Evolutionary conservation across 2,113 vertebrate species (phyloP).

Genomic region (Tetrao urogallus): DNA sequence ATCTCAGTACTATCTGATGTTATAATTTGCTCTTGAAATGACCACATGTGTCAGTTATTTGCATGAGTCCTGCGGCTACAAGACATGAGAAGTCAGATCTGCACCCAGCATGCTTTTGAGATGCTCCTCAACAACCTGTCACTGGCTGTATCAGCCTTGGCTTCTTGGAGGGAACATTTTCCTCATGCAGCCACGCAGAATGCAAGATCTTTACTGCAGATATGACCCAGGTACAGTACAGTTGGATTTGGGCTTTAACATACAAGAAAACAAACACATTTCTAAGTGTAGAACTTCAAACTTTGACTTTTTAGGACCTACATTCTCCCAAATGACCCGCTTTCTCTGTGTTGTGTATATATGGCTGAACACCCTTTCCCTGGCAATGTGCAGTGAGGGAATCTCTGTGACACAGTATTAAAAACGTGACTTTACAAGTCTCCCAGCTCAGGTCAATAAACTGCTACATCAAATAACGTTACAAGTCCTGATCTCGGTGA

Average conservation of each 20-base stretch:
- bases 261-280: fast-evolving
- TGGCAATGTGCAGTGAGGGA: fast-evolving
- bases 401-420: neutral
- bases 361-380: neutral
- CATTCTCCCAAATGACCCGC: neutral
- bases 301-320: neutral
- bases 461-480: neutral
- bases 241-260: neutral
- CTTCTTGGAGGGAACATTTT: neutral
- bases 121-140: fast-evolving
- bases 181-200: neutral
- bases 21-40: neutral
- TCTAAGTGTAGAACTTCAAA: neutral
- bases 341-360: neutral
- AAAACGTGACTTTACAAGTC: neutral
- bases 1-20: neutral
- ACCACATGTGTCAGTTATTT: neutral
- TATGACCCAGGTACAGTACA: fast-evolving
- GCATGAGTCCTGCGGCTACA: neutral
- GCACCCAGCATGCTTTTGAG: fast-evolving
- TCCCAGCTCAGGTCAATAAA: neutral
- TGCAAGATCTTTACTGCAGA: neutral
- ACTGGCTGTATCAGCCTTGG: neutral
- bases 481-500: neutral
- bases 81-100: neutral